phyloP scores from a whole-genome alignment of 2,888 invertebrate genomes.

The Oeneis ivallda region DNA sequence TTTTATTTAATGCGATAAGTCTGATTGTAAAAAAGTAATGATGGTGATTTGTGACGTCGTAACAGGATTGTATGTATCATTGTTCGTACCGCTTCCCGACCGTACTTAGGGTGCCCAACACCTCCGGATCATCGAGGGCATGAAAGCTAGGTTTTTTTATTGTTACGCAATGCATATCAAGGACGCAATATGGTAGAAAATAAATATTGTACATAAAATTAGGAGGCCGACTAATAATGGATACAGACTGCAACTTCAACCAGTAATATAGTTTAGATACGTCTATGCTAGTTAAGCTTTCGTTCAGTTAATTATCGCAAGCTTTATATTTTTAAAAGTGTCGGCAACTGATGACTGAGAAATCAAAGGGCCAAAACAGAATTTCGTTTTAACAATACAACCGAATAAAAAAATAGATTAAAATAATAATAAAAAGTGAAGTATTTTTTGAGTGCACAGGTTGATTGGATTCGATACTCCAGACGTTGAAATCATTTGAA shows the following conservation, averaged over 20 bases:
- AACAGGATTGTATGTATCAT: constrained; percentile 69
- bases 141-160: constrained; percentile 80
- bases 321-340: constrained; percentile 67
- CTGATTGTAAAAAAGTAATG: constrained; percentile 76
- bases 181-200: constrained; percentile 82
- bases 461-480: constrained; percentile 57
- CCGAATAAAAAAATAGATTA: constrained; percentile 37
- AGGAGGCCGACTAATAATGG: constrained; percentile 73
- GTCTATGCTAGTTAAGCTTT: constrained; percentile 78
- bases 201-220: constrained; percentile 80
- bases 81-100: constrained; percentile 74
- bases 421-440: constrained; percentile 42
- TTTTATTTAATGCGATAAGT: constrained; percentile 80
- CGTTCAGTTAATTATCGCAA: constrained; percentile 74
- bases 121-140: constrained; percentile 68
- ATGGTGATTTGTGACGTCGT: constrained; percentile 71
- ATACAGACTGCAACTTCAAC: constrained; percentile 77
- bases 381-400: constrained; percentile 59
- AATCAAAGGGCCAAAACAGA: constrained; percentile 73
- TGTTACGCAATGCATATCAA: constrained; percentile 82
- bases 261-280: constrained; percentile 78
- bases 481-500: constrained; percentile 51
- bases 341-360: constrained; percentile 76
- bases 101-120: constrained; percentile 69
- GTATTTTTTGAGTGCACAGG: constrained; percentile 69